Conservation (phyloP, 2,113 vertebrate species). For the Potamarius usumacintae region DNA sequence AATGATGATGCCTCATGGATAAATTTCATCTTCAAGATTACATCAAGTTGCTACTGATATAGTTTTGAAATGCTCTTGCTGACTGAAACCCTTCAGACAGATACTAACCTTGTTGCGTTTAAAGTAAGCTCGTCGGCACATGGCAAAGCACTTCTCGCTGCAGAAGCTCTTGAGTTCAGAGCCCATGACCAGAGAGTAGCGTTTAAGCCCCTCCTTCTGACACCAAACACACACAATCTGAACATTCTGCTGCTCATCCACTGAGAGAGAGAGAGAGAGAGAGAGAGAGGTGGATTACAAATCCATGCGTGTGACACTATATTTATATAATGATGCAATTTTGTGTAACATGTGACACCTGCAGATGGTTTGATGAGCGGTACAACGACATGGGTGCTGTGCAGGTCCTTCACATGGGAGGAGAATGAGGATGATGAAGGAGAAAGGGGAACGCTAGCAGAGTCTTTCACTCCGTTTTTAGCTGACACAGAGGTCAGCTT, state of each 20-base stretch:
- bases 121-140: slow-evolving; percentile 98
- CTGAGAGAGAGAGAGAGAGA: slow-evolving; percentile 57
- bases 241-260: slow-evolving; percentile 95
- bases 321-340: not conserved
- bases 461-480: slow-evolving; percentile 66
- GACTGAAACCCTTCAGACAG: not conserved
- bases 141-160: slow-evolving; percentile 98
- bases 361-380: slow-evolving; percentile 77
- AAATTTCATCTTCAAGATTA: not conserved
- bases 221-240: slow-evolving; percentile 99
- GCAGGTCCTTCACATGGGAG: slow-evolving; percentile 66
- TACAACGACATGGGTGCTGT: slow-evolving; percentile 71
- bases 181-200: slow-evolving; percentile 98
- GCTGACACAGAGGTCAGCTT: slow-evolving; percentile 61
- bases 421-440: slow-evolving; percentile 68
- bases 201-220: slow-evolving; percentile 98
- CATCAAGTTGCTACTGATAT: not conserved
- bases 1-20: not conserved
- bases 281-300: not conserved
- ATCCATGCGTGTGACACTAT: not conserved
- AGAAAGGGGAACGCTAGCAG: slow-evolving; percentile 56
- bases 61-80: not conserved
- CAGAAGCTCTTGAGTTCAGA: slow-evolving; percentile 99
- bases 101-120: slow-evolving; percentile 96
- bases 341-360: slow-evolving; percentile 59